Base-by-base conservation (phyloP, 1,140 invertebrate genomes). In the Andrena cerasifolii region DNA sequence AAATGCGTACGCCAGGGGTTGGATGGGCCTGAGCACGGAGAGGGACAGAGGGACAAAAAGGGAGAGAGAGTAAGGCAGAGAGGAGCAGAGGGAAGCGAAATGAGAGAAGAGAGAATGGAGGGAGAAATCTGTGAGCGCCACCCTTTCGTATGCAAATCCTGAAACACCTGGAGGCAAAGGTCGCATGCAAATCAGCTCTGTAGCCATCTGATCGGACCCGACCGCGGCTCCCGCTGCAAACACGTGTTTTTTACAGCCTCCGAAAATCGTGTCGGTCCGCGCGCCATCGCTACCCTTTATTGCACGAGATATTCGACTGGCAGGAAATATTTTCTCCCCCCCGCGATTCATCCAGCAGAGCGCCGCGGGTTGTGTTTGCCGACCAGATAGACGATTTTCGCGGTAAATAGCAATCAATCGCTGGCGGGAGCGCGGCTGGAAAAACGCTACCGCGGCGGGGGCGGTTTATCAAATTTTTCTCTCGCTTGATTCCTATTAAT, bases 141-240 rank as follows among this genome's bases (percentile, higher is more conserved):
- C 88, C 89, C 90, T 90, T 90, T 90, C 89, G 89, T 89, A 92
- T 92, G 90, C 89, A 92, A 91, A 92, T 91, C 85, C 79, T 59
- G 78, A 87, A 82, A 91, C 90, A 92, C 90, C 89, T 92, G 91
- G 90, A 88, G 88, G 74, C 86, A 91, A 89, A 88, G 89, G 87
- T 83, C 89, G 82, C 86, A 91, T 91, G 90, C 89, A 91, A 91
- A 91, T 91, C 87, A 87, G 85, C 78, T 86, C 86, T 68, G 66
- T 65, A 71, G 66, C 82, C 85, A 83, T 84, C 75, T 78, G 86
- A 85, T 85, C 83, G 68, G 82, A 40, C 65, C 59, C 82, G 54
- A 79, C 74, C 78, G 84, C 63, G 47, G 72, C 77, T 79, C 79
- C 81, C 73, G 66, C 71, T 59, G 77, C 66, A 59, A 62, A 79